Percentiles rank a stretch among this genome's conserved stretches.
Conservation (phyloP, 2,797 vertebrate genomes). For the Spinibarbus caldwelli region DNA sequence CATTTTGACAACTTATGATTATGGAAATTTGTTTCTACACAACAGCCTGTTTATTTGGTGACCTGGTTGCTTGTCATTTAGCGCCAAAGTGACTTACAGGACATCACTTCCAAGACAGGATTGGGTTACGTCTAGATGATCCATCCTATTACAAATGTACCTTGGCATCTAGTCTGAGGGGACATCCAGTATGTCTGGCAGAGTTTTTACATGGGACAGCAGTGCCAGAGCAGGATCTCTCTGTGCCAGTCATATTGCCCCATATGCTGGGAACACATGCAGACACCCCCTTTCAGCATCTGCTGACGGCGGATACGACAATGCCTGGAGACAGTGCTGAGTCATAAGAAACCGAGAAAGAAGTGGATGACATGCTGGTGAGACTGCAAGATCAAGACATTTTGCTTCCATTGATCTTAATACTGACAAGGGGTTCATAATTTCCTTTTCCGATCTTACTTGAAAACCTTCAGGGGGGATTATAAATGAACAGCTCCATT, state of each 20-base stretch:
- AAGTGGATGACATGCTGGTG: not conserved
- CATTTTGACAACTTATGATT: not conserved
- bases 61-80: conserved; percentile 11
- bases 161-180: conserved; percentile 37
- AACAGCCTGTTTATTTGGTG: not conserved
- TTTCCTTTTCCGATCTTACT: not conserved
- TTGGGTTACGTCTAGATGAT: conserved; percentile 29
- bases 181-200: conserved; percentile 20
- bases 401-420: not conserved
- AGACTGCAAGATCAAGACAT: conserved; percentile 9
- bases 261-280: conserved; percentile 67
- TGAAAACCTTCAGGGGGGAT: too few relatives aligned
- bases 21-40: not conserved
- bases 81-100: not conserved
- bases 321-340: conserved; percentile 42
- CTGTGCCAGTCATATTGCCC: conserved; percentile 62
- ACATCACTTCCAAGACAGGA: not conserved
- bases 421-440: not conserved
- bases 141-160: conserved; percentile 4
- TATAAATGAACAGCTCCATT: not conserved
- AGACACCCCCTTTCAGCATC: conserved; percentile 67
- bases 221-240: conserved; percentile 58
- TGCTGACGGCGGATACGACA: conserved; percentile 61
- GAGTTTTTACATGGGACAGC: conserved; percentile 5
- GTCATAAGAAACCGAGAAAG: not conserved